Evolutionary conservation across 2,113 vertebrate species (phyloP).

Genomic region (Butastur rufipennis): DNA sequence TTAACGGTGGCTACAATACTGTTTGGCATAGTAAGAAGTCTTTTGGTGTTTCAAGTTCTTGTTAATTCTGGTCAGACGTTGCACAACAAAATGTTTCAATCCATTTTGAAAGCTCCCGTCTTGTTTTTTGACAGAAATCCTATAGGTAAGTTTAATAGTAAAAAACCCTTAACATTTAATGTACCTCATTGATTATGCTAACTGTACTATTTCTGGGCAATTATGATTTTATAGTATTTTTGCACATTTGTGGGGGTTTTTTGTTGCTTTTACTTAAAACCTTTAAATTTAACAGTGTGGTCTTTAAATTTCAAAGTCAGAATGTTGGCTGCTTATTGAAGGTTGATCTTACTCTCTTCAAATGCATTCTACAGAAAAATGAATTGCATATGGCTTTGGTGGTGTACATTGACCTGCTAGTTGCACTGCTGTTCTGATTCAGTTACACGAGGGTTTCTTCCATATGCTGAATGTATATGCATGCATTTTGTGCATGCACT

Average conservation of each 20-base stretch:
- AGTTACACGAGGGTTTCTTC: neutral
- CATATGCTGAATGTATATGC: too few species aligned
- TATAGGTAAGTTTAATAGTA: slow-evolving; percentile 78
- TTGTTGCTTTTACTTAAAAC: neutral
- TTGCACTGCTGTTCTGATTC: neutral
- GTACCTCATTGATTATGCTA: neutral
- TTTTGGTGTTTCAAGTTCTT: slow-evolving; percentile 83
- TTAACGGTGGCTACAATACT: slow-evolving; percentile 80
- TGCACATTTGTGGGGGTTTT: rapidly evolving
- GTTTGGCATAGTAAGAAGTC: slow-evolving; percentile 81
- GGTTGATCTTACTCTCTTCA: neutral
- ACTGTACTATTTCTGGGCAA: neutral
- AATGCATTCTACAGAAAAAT: neutral
- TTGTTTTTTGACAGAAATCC: slow-evolving; percentile 95
- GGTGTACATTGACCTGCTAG: neutral
- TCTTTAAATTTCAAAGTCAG: neutral
- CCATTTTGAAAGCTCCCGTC: slow-evolving; percentile 84
- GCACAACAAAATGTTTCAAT: slow-evolving; percentile 90
- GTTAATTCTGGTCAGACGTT: slow-evolving; percentile 82
- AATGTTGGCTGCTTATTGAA: neutral
- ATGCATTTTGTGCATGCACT: neutral
- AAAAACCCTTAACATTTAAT: neutral
- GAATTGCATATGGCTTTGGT: neutral
- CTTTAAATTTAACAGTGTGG: neutral
- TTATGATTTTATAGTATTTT: neutral